Conservation (phyloP, 2,797 vertebrate genomes). For the Esox masquinongy region DNA sequence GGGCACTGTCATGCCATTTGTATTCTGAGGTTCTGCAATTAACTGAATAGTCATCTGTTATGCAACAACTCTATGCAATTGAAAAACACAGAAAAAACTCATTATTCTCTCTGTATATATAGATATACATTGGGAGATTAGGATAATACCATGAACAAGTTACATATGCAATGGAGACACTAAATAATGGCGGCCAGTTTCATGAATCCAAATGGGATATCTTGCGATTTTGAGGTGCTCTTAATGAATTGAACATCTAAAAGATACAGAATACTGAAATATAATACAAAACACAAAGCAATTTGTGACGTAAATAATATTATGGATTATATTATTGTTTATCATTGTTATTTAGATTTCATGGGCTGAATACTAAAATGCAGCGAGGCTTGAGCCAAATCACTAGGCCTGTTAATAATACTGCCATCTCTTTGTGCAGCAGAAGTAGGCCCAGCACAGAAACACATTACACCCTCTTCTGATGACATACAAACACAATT, state of each 20-base stretch:
- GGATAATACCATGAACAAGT: constrained; percentile 15
- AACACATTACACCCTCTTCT: constrained; percentile 25
- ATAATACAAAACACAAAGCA: not conserved
- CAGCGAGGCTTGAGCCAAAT: not conserved
- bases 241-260: constrained; percentile 20
- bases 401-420: not conserved
- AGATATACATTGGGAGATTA: constrained; percentile 40
- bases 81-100: constrained; percentile 32
- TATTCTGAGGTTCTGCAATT: not conserved
- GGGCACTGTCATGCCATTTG: constrained; percentile 28
- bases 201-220: constrained; percentile 23
- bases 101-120: constrained; percentile 38
- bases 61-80: constrained; percentile 38
- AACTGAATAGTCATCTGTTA: constrained; percentile 26
- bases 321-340: not conserved
- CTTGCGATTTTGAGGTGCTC: constrained; percentile 29
- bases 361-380: no score
- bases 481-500: constrained; percentile 41
- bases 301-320: constrained; percentile 3
- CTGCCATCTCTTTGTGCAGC: constrained; percentile 3
- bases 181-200: constrained; percentile 25
- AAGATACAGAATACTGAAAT: not conserved
- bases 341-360: not conserved
- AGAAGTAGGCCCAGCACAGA: constrained; percentile 9
- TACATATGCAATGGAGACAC: constrained; percentile 1